These are phyloP conservation scores for Trypoxylus dichotomus DNA, from an alignment of 1,140 invertebrate genomes.

Conservation along the genomic window DNA sequence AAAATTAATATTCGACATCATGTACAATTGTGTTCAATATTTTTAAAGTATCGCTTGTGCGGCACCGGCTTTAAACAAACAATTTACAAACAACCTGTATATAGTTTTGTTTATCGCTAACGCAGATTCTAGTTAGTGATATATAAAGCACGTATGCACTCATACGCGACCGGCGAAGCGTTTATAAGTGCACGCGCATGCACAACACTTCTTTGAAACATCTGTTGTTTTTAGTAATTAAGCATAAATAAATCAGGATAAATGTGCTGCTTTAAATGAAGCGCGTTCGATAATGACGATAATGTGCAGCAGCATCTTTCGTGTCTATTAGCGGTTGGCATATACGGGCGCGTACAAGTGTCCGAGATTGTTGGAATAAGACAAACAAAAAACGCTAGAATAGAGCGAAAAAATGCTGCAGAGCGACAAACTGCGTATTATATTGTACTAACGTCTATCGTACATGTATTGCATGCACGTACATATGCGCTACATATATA, in stretches of 20 bases:
- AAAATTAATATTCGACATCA: too few relatives aligned
- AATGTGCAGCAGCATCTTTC: not conserved
- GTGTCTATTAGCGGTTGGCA: not conserved
- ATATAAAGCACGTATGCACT: too few relatives aligned
- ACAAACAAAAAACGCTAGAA: not conserved
- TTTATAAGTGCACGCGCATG: too few relatives aligned
- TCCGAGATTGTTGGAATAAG: not conserved
- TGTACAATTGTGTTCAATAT: too few relatives aligned
- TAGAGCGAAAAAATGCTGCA: not conserved
- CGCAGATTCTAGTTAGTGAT: too few relatives aligned
- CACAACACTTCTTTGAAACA: not conserved
- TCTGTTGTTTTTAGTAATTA: slow-evolving; percentile 7
- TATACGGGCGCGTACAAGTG: not conserved
- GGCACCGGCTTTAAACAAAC: too few relatives aligned
- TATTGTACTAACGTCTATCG: not conserved
- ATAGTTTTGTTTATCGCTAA: too few relatives aligned
- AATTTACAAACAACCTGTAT: too few relatives aligned
- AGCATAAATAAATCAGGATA: not conserved
- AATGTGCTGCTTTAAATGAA: not conserved
- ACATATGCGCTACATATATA: too few relatives aligned
- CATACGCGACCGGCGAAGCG: too few relatives aligned
- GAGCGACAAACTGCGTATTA: not conserved
- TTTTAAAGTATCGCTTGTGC: too few relatives aligned
- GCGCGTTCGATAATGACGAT: not conserved
- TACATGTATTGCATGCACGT: too few relatives aligned